These are phyloP conservation scores for Lepus europaeus DNA, from an alignment of 2,113 vertebrate species.

Conservation along the genomic window DNA sequence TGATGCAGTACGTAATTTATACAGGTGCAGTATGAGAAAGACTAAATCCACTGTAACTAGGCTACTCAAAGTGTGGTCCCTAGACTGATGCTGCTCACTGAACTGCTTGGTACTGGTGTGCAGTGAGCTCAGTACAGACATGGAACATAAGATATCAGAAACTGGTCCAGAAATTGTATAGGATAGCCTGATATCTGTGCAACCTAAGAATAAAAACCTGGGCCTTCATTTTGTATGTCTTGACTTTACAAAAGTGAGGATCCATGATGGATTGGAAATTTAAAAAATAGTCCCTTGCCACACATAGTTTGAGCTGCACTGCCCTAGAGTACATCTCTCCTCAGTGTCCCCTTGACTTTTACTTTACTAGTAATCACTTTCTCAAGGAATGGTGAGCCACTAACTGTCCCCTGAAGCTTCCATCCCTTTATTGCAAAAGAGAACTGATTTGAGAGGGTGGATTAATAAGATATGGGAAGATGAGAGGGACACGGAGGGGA, in stretches of 20 bases:
- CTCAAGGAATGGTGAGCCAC: background rate
- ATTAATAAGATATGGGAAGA: background rate
- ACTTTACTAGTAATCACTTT: background rate
- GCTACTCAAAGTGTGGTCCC: background rate
- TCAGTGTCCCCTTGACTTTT: conserved; percentile 14
- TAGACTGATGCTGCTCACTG: background rate
- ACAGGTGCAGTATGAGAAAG: background rate
- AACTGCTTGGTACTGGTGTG: background rate
- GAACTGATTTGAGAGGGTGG: conserved; percentile 19
- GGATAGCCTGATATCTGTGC: background rate
- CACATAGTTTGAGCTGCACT: background rate
- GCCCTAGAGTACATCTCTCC: background rate
- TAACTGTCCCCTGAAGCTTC: background rate
- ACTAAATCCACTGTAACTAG: background rate
- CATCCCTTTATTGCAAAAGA: background rate
- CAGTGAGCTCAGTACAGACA: background rate
- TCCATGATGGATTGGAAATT: background rate
- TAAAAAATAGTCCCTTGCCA: background rate
- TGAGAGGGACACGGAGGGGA: background rate
- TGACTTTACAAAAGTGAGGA: conserved; percentile 41
- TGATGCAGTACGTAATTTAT: background rate
- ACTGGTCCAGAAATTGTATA: background rate
- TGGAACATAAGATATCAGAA: background rate
- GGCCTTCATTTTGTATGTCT: background rate
- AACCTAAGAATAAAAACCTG: background rate